phyloP scores from a whole-genome alignment of 2,888 invertebrate genomes.

The Trissolcus brochymenae region DNA sequence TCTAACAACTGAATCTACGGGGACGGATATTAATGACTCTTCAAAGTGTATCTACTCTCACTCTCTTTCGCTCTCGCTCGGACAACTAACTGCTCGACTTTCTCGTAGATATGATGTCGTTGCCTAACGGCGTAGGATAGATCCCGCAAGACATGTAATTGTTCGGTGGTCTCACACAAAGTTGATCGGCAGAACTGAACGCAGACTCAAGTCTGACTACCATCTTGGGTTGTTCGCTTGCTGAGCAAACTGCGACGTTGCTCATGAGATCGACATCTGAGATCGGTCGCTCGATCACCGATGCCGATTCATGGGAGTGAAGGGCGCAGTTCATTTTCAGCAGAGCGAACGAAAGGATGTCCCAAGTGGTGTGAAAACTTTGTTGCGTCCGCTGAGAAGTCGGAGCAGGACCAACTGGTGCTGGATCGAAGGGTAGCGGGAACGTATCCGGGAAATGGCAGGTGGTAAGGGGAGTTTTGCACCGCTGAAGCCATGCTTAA shows the following conservation, averaged over 20 bases:
- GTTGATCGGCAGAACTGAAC: not conserved
- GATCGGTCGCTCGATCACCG: no score
- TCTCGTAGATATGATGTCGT: slow-evolving; percentile 44
- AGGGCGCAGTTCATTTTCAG: no score
- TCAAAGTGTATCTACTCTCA: slow-evolving; percentile 60
- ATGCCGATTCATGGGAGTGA: no score
- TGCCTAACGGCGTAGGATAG: slow-evolving; percentile 23
- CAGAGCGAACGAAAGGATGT: no score
- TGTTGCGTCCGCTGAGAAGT: no score
- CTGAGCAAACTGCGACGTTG: no score
- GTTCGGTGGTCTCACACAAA: not conserved
- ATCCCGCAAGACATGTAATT: not conserved
- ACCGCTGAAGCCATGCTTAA: slow-evolving; percentile 43
- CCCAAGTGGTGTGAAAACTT: no score
- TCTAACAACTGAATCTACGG: slow-evolving; percentile 71
- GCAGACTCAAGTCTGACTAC: not conserved
- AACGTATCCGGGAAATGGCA: not conserved
- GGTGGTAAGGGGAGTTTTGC: slow-evolving; percentile 28
- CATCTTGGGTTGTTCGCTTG: not conserved
- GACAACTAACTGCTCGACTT: slow-evolving; percentile 59
- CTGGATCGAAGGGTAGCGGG: no score
- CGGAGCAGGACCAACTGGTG: no score
- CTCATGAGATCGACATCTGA: no score
- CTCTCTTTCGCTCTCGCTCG: slow-evolving; percentile 18
- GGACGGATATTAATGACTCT: slow-evolving; percentile 75